Percentiles rank a stretch among this genome's conserved stretches.
phyloP scores from a whole-genome alignment of 2,113 vertebrate genomes.

The Pithys albifrons region DNA sequence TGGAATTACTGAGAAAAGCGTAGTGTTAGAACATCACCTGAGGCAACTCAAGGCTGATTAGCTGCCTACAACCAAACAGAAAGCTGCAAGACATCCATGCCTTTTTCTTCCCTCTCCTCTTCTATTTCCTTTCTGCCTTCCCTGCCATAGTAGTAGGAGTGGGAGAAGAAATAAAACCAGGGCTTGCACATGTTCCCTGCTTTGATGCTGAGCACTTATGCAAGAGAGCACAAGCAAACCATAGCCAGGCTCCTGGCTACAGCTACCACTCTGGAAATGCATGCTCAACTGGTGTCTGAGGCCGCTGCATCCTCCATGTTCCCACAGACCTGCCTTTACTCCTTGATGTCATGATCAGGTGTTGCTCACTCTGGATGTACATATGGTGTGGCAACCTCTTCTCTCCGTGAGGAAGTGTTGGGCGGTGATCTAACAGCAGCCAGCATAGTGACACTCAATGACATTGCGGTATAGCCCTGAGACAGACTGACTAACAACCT shows the following conservation, averaged over 20 bases:
- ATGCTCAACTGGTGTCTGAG: accelerated
- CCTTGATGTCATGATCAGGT: neutral
- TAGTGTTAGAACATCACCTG: neutral
- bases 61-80: neutral
- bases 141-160: neutral
- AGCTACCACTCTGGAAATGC: neutral
- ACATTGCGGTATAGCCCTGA: neutral
- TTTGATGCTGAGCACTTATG: neutral
- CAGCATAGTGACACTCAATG: neutral
- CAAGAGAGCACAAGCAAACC: neutral
- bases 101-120: neutral
- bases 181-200: neutral
- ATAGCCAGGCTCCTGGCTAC: neutral
- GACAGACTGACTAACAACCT: neutral
- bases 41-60: neutral
- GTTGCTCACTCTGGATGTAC: neutral
- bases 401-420: neutral
- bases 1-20: neutral
- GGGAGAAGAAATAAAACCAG: neutral
- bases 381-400: neutral
- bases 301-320: neutral
- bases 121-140: neutral
- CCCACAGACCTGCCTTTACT: neutral
- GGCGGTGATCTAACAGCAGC: neutral
- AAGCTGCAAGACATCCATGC: neutral